These are phyloP conservation scores for Periplaneta americana DNA, from an alignment of 1,140 invertebrate genomes.

Conservation along the genomic window DNA sequence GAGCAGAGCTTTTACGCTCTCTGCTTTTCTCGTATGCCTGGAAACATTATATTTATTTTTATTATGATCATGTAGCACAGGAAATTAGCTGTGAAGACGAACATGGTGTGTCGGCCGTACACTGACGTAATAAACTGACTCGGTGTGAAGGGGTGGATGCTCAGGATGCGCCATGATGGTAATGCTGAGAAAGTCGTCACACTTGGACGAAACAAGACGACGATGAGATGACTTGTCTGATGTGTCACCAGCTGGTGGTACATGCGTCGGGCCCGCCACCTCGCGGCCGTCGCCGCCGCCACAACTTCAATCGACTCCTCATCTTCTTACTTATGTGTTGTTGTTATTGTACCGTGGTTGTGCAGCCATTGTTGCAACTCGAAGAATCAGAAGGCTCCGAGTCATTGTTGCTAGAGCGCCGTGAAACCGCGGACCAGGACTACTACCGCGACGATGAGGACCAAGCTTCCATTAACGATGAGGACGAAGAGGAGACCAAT, in stretches of 20 bases:
- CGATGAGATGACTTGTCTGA: neutral
- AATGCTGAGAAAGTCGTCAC: neutral
- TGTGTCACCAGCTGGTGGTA: neutral
- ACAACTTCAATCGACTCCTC: neutral
- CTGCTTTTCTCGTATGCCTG: neutral
- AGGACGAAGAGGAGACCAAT: neutral
- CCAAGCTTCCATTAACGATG: neutral
- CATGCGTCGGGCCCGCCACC: neutral
- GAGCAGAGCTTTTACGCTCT: no score
- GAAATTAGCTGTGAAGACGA: neutral
- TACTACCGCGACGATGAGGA: neutral
- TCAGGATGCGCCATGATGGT: neutral
- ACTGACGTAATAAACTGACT: neutral
- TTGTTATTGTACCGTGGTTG: neutral
- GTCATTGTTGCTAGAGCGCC: neutral
- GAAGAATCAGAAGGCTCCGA: neutral
- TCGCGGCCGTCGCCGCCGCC: neutral
- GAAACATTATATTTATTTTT: neutral
- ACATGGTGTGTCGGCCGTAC: neutral
- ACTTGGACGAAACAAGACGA: neutral
- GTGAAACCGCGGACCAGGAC: neutral
- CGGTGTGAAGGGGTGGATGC: neutral
- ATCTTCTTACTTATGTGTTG: neutral
- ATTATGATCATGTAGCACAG: no score
- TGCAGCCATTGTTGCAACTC: neutral